phyloP scores from a whole-genome alignment of 2,888 invertebrate genomes.

The Cylloceria caligata region DNA sequence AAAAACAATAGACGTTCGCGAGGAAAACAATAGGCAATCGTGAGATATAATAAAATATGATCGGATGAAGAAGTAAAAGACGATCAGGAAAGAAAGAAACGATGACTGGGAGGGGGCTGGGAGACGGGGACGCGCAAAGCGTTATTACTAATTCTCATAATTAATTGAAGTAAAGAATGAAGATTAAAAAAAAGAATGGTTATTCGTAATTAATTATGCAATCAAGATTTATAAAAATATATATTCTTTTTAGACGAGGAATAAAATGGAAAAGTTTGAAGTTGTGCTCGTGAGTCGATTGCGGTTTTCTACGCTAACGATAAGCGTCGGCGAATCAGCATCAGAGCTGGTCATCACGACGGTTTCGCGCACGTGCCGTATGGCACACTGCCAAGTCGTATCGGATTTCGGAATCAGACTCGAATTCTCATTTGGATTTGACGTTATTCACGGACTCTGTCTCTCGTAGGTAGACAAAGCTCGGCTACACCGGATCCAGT shows the following conservation, averaged over 20 bases:
- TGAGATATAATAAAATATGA: no score
- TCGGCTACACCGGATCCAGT: slow-evolving; percentile 29
- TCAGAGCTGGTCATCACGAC: slow-evolving; percentile 36
- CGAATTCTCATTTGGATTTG: slow-evolving; percentile 71
- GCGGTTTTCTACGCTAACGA: slow-evolving; percentile 40
- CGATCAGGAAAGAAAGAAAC: no score
- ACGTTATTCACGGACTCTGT: slow-evolving; percentile 48
- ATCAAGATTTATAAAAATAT: neutral
- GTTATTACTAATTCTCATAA: no score
- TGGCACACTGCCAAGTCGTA: slow-evolving; percentile 70
- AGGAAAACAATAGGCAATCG: no score
- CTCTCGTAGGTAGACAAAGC: slow-evolving; percentile 38
- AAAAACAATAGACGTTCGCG: no score
- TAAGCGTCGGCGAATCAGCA: slow-evolving; percentile 36
- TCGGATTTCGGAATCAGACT: slow-evolving; percentile 72
- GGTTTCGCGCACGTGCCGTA: slow-evolving; percentile 61
- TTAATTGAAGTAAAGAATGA: no score
- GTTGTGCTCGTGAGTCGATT: slow-evolving; percentile 12
- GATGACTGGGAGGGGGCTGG: no score
- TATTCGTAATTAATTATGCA: neutral
- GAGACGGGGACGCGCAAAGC: no score
- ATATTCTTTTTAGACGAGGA: slow-evolving; percentile 9
- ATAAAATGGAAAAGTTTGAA: slow-evolving; percentile 6
- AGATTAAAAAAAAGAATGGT: neutral
- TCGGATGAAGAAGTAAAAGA: no score